These are phyloP conservation scores for Catagonus wagneri DNA, from an alignment of 2,113 vertebrate genomes.

Conservation along the genomic window DNA sequence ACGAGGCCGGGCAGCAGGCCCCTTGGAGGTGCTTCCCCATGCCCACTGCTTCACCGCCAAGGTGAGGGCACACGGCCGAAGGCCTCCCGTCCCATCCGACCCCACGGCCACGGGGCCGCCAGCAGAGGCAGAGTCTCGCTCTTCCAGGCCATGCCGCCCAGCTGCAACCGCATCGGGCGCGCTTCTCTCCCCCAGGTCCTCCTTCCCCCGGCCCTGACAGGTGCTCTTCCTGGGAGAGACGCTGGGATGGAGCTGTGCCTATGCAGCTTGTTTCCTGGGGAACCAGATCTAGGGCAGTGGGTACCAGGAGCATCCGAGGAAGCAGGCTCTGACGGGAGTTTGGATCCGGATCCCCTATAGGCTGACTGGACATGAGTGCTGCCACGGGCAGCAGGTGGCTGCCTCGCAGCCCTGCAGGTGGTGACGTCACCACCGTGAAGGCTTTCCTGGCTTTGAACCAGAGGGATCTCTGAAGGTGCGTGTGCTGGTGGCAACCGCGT, in stretches of 20 bases:
- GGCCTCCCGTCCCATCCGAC: accelerated
- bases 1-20: not conserved
- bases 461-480: not conserved
- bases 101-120: not conserved
- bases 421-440: not conserved
- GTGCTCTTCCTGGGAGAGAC: not conserved
- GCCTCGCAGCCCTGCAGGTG: not conserved
- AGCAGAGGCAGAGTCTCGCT: accelerated
- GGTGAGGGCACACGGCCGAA: accelerated
- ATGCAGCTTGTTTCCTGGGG: not conserved
- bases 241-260: not conserved
- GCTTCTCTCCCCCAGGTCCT: not conserved
- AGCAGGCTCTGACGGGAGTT: not conserved
- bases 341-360: no score
- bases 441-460: not conserved
- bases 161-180: accelerated
- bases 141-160: not conserved
- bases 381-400: accelerated
- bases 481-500: accelerated
- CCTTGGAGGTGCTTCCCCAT: accelerated
- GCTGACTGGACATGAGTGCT: not conserved
- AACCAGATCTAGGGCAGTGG: not conserved
- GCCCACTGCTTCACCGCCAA: accelerated
- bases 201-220: not conserved
- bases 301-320: not conserved